Conservation (phyloP, 1,140 invertebrate genomes). For the Bombus terrestris region DNA sequence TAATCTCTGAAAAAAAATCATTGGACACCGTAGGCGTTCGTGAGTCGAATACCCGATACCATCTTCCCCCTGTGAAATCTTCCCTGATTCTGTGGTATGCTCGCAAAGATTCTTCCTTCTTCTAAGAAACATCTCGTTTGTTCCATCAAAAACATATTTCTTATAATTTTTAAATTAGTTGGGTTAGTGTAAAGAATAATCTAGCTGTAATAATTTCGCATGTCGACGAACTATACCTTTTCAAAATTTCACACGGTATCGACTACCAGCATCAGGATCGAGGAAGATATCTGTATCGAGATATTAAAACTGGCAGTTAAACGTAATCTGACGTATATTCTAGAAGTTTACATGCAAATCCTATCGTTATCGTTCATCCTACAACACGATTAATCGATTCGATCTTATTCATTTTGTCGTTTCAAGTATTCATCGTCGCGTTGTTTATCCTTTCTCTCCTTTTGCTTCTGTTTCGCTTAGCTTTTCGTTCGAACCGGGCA, state of each 20-base stretch:
- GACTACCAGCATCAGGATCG: too few species aligned
- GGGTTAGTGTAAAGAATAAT: too few species aligned
- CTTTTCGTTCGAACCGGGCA: slow-evolving; percentile 5
- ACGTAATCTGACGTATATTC: not conserved
- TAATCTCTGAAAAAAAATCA: not conserved
- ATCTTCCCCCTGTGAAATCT: not conserved
- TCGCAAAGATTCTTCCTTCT: not conserved
- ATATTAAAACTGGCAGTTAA: slow-evolving; percentile 1
- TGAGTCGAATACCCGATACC: slow-evolving; percentile 11
- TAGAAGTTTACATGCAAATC: not conserved
- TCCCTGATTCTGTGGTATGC: too few species aligned
- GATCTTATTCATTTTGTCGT: slow-evolving; percentile 18
- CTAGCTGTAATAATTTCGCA: not conserved
- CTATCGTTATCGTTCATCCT: slow-evolving; percentile 9
- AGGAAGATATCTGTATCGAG: not conserved
- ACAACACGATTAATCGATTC: slow-evolving; percentile 21
- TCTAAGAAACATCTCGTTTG: not conserved
- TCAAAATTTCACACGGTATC: not conserved
- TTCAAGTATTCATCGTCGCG: not conserved
- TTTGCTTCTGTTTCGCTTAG: slow-evolving; percentile 27
- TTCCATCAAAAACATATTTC: too few species aligned
- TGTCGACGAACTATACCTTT: not conserved
- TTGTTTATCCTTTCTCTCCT: not conserved
- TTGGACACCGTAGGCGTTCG: slow-evolving; percentile 26
- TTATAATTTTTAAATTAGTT: too few species aligned